Conservation (phyloP, 2,797 vertebrate species). For the Sebastes diploproa region DNA sequence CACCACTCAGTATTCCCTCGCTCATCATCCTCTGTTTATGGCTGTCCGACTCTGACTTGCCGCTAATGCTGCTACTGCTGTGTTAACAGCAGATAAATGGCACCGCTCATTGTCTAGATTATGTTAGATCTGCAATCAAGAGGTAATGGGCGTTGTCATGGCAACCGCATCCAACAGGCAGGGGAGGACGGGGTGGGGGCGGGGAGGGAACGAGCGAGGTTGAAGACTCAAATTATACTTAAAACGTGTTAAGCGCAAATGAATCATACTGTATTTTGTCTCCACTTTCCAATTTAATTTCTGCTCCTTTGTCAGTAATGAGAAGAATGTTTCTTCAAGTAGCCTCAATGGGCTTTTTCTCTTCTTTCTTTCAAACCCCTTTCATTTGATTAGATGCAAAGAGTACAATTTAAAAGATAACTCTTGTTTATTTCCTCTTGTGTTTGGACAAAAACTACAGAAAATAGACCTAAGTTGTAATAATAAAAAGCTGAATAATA, state of each 20-base stretch:
- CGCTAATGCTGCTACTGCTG: constrained; percentile 40
- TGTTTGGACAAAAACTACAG: not conserved
- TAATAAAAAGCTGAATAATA: not conserved
- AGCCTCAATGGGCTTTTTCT: not conserved
- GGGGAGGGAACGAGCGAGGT: not conserved
- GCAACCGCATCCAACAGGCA: constrained; percentile 49
- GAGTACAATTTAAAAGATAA: not conserved
- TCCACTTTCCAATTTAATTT: not conserved
- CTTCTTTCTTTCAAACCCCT: not conserved
- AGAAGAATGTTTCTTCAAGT: not conserved
- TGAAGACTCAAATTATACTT: constrained; percentile 10
- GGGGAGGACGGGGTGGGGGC: not conserved
- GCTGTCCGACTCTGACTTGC: constrained; percentile 19
- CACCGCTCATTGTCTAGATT: constrained; percentile 46
- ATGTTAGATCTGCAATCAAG: constrained; percentile 64
- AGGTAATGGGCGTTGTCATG: constrained; percentile 60
- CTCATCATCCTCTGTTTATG: constrained; percentile 16
- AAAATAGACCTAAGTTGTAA: not conserved
- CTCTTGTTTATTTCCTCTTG: not conserved
- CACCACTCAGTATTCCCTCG: not conserved
- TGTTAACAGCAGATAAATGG: constrained; percentile 60
- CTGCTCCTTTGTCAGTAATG: not conserved
- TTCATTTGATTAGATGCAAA: not conserved
- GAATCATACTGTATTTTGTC: not conserved
- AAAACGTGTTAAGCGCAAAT: not conserved